Base-by-base conservation (phyloP, 1,140 invertebrate genomes). In the Drosophila asahinai region DNA sequence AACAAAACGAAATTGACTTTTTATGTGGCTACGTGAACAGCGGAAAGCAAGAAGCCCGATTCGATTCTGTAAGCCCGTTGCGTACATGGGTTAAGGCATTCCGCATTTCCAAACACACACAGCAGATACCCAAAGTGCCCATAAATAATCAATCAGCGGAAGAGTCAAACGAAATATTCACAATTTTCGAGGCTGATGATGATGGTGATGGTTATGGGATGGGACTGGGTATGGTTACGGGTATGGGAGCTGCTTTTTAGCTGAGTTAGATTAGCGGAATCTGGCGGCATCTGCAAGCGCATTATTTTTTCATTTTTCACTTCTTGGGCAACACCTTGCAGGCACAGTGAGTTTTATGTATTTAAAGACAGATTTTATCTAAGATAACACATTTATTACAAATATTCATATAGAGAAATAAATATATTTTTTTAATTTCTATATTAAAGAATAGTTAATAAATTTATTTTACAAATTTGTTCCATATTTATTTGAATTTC, bases 1-100 rank as follows among this genome's bases (percentile, higher is more conserved):
- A 71, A 70, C 68, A 48, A 80, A 79, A 60, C 27, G 48, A 83
- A 81, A 89, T 83, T 78, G 84, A 62, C 84, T 87, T 87, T 87
- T 87, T 87, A 83, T 86, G 77, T 68, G 63, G 36, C 74, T 80
- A 74, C 80, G 67, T 61, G 59, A 49, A 62, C 48, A 30, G 42
- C 27, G 49, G 42, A 68, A 25, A 52, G 61, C 60, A 76, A 67
- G 77, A 76, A 65, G 51, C 27, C 36, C 9, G 25, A 48, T 52
- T 60, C 62, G 36, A 49, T 72, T 71, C 42, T 70, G 68, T 71
- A 57, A 70, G 68, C 51, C 15, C 33, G 68, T 12, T 72, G 52
- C 66, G 52, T 72, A 73, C 67, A 72, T 40, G 67, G 67, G 54
- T 36, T 73, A 73, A 71, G 68, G 38, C 64, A 70, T 54, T 51